Evolutionary conservation across 2,888 invertebrate genomes (phyloP).

Genomic region (Platynereis dumerilii): DNA sequence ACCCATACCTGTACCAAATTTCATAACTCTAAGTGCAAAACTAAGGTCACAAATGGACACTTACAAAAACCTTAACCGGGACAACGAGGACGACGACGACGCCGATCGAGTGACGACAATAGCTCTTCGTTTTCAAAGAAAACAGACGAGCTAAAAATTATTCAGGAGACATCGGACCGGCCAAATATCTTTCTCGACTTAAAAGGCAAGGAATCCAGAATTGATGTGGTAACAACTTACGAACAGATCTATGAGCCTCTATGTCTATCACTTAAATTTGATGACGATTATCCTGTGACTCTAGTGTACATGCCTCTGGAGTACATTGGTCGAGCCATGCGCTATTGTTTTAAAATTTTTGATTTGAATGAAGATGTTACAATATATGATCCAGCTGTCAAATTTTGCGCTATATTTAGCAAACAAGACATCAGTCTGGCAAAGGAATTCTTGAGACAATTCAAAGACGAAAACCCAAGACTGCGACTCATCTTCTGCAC

Average conservation of each 20-base stretch:
- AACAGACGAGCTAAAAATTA: too few species aligned
- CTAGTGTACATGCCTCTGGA: constrained; percentile 1
- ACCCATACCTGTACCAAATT: too few species aligned
- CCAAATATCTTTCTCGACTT: constrained; percentile 3
- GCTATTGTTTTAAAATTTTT: background rate
- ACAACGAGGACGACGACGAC: too few species aligned
- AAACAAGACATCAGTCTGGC: background rate
- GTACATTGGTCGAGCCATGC: background rate
- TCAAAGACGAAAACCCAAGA: background rate
- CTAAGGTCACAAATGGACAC: too few species aligned
- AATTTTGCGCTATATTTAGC: too few species aligned
- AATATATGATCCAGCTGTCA: too few species aligned
- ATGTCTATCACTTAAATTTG: too few species aligned
- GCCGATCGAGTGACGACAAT: too few species aligned
- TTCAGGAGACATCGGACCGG: background rate
- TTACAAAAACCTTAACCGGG: too few species aligned
- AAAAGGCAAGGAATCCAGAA: background rate
- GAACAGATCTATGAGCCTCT: background rate
- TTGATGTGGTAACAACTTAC: background rate
- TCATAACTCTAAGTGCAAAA: too few species aligned
- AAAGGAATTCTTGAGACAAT: background rate
- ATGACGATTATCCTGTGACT: background rate
- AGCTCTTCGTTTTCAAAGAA: too few species aligned
- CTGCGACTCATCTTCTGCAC: background rate
- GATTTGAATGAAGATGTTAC: background rate